Evolutionary conservation across 92 coral and sea anemone genomes (phyloP).

Genomic region (Epizoanthus scotinus): DNA sequence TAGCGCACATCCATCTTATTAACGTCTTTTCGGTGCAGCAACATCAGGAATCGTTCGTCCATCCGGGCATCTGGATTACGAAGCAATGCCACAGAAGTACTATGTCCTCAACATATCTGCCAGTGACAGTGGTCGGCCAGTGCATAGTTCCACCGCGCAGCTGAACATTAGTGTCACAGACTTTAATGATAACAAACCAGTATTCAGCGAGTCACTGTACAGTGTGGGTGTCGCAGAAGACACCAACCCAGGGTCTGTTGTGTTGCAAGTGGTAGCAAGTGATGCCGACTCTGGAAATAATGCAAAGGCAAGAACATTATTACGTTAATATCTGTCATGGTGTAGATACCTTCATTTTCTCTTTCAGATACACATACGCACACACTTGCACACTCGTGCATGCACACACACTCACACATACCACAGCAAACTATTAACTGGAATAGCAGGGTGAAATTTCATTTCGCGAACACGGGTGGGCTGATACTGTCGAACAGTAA

Average conservation of each 20-base stretch:
- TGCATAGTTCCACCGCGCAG: slow-evolving; percentile 56
- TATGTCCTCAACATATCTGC: slow-evolving; percentile 87
- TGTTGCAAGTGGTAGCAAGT: slow-evolving; percentile 59
- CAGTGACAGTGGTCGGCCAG: slow-evolving; percentile 76
- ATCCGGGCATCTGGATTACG: slow-evolving; percentile 87
- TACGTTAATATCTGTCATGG: not conserved
- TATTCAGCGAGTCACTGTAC: slow-evolving; percentile 62
- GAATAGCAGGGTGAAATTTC: too few species aligned
- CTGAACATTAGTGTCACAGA: slow-evolving; percentile 82
- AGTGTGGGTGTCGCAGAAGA: slow-evolving; percentile 69
- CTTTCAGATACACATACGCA: not conserved
- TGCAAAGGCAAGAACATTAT: slow-evolving; percentile 51
- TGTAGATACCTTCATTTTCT: not conserved
- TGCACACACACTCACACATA: too few species aligned
- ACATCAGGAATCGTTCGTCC: slow-evolving; percentile 95
- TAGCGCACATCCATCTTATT: not conserved
- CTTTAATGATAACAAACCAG: slow-evolving; percentile 88
- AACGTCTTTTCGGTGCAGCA: slow-evolving; percentile 41
- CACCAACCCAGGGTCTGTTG: slow-evolving; percentile 51
- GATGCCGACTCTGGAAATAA: slow-evolving; percentile 80
- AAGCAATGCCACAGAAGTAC: slow-evolving; percentile 67
- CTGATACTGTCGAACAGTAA: not conserved
- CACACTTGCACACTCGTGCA: not conserved
- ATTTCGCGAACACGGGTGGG: too few species aligned
- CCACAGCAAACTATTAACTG: too few species aligned